Base-by-base conservation (phyloP, 2,797 vertebrate genomes). In the Iguana delicatissima region DNA sequence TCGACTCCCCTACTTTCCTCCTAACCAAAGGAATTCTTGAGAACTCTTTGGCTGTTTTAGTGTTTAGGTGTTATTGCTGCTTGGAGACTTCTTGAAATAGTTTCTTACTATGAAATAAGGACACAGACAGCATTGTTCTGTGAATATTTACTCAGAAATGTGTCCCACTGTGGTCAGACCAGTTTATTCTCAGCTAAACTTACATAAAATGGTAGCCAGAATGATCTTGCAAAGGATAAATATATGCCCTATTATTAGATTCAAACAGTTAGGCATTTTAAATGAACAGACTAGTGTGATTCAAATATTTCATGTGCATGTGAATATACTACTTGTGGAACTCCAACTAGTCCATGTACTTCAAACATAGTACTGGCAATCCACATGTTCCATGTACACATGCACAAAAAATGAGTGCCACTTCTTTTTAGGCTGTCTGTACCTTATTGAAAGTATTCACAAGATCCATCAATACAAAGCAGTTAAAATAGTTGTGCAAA, bases 1-100 rank as follows among this genome's bases (percentile, higher is more conserved):
- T 55, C 87, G 67, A 72, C 92, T 80, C 22, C 24, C 67, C 26
- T 59, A 16, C 0, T 86, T 85, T 89, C 90, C 92, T 88, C 86
- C 80, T 88, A 35, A 6, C 14, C 82, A n/a, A 8, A 90, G 92
- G 82, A 83, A 2, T 0, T 0, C 7, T 20, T 72, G 62, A 73
- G 3, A 9, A 69, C 6, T 13, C 18, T 83, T n/a, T 18, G 46
- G 13, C 50, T 80, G 77, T 13, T 80, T 55, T 16, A 32, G 3
- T 2, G n/a, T 20, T 81, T 81, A 32, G 12, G 20, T 80, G 2
- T 22, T 9, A 59, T 14, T 50, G 64, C 46, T 46, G 22, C 29
- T 84, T 32, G 8, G 42, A 20, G 57, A 18, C 55, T 1, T 59
- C 57, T 82, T 62, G 59, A 42, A 85, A 22, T 3, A 35, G 16